Base-by-base conservation (phyloP, 2,113 vertebrate species). In the Hassar affinis region DNA sequence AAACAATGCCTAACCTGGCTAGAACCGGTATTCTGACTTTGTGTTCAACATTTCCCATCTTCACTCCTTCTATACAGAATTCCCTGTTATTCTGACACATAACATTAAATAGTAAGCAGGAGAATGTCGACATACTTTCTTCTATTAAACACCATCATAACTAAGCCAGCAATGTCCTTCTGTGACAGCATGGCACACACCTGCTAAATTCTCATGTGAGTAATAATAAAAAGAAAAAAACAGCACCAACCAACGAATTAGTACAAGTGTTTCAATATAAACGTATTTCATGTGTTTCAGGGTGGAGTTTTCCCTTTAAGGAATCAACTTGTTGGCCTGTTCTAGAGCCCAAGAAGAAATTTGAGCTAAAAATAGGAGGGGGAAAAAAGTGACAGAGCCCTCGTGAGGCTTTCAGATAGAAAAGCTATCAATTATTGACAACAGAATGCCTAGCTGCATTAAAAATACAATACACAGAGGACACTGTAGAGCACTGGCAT, bases 361-460 rank as follows among this genome's bases (percentile, higher is more conserved):
- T 1, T 25, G n/a, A 35, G 42, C 22, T 54, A 76, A 76, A 85
- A 78, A 72, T 49, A 82, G 71, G 20, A 61, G 47, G 68, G 25
- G 59, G 61, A n/a, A 47, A 49, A 52, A 80, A 51, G 56, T 72
- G 82, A 71, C 6, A 10, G 49, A 85, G 66, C 66, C 79, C 61
- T 79, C 64, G 49, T 42, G 78, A 75, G 75, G 49, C 82, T 66
- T 84, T 84, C 18, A 72, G 56, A 86, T 64, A 86, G 81, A 86
- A 86, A 80, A 80, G 74, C 51, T 83, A 79, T 85, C 59, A 87
- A 87, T 87, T 85, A 87, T 87, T 82, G 83, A 87, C 66, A 52
- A 57, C 66, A n/a, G 47, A 81, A 72, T 52, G 76, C 72, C 76
- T 80, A 66, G 51, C 45, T 61, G 52, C 72, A 72, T 64, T 79